Conservation (phyloP, 1,140 invertebrate genomes). For the Zaprionus inermis region DNA sequence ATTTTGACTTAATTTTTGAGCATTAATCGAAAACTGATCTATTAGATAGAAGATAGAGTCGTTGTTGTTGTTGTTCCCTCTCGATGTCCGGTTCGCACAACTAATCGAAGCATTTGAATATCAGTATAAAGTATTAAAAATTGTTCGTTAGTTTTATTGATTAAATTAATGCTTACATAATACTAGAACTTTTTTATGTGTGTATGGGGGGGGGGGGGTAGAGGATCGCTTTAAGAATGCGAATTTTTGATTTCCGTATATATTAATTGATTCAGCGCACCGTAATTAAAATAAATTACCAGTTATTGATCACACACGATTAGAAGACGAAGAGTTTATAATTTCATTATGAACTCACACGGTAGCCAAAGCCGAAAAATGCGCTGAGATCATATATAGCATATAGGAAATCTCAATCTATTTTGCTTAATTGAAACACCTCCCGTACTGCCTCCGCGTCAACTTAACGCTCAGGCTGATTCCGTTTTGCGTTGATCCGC, state of each 20-base stretch:
- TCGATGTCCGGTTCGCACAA: conserved; percentile 39
- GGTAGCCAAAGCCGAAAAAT: conserved; percentile 47
- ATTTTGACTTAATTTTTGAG: conserved; percentile 72
- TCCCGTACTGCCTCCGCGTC: conserved; percentile 20
- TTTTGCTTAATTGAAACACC: conserved; percentile 64
- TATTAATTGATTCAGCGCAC: conserved; percentile 51
- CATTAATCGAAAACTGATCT: conserved; percentile 71
- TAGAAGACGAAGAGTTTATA: conserved; percentile 33
- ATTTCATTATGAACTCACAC: conserved; percentile 69
- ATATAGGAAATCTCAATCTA: conserved; percentile 9
- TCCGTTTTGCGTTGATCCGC: conserved; percentile 69
- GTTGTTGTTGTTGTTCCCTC: conserved; percentile 38
- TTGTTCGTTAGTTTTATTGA: conserved; percentile 69
- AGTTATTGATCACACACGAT: conserved; percentile 50
- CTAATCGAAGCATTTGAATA: conserved; percentile 46
- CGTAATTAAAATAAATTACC: conserved; percentile 69
- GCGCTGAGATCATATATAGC: conserved; percentile 54
- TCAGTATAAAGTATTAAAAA: conserved; percentile 44
- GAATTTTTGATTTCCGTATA: conserved; percentile 64
- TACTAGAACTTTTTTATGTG: conserved; percentile 29
- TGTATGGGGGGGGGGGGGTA: no score
- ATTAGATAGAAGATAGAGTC: conserved; percentile 45
- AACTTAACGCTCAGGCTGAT: conserved; percentile 21
- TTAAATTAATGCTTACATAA: conserved; percentile 75
- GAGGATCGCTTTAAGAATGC: conserved; percentile 27